A percentile compares a stretch with the other conserved stretches of the same genome.
These are phyloP conservation scores for Girardinus metallicus DNA, from an alignment of 2,797 vertebrate species.

Conservation along the genomic window DNA sequence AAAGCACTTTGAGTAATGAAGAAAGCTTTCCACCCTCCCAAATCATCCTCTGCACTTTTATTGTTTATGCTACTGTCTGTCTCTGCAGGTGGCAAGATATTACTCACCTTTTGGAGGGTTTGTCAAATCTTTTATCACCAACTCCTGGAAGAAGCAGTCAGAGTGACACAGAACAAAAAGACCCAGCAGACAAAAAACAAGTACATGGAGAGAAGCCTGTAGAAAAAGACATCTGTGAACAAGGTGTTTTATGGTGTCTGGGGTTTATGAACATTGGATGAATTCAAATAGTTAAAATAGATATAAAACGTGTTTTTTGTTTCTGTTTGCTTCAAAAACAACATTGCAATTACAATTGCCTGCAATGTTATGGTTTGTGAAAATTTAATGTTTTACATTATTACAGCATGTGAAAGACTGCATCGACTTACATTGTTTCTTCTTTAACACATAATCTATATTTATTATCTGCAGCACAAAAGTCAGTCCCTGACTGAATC, in stretches of 20 bases:
- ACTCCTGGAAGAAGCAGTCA: constrained; percentile 16
- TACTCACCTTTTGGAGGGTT: constrained; percentile 53
- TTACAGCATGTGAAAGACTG: not conserved
- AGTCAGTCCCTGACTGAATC: not conserved
- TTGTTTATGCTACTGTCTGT: not conserved
- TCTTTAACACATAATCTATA: not conserved
- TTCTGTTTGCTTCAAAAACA: not conserved
- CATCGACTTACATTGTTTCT: not conserved
- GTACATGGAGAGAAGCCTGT: constrained; percentile 47
- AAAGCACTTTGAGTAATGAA: not conserved
- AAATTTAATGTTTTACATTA: not conserved
- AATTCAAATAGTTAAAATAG: not conserved
- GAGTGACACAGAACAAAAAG: constrained; percentile 55
- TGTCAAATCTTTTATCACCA: constrained; percentile 26
- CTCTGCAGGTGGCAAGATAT: not conserved
- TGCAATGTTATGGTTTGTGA: not conserved
- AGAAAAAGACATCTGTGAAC: constrained; percentile 15
- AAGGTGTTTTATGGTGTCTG: not conserved
- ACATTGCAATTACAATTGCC: not conserved
- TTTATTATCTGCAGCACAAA: not conserved
- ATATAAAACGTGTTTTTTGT: not conserved
- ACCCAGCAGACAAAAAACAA: constrained; percentile 52
- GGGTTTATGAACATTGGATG: not conserved
- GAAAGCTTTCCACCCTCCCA: not conserved
- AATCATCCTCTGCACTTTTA: not conserved